Evolutionary conservation across 2,888 invertebrate genomes (phyloP).

Genomic region (Vanessa cardui): DNA sequence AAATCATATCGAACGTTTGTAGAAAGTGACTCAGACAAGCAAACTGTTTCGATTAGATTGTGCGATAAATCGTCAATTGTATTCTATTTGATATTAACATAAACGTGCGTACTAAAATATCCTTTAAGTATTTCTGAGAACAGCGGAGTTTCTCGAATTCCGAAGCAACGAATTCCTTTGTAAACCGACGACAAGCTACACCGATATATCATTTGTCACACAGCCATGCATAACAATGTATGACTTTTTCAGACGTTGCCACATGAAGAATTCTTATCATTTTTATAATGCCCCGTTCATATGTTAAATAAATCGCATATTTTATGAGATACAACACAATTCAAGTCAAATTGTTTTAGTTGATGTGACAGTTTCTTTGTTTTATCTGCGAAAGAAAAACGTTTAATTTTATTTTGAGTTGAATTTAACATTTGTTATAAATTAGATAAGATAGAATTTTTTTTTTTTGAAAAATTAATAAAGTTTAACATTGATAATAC

Average conservation of each 20-base stretch:
- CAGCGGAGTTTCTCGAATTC: slow-evolving; percentile 33
- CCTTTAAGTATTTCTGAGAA: slow-evolving; percentile 24
- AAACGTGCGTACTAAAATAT: slow-evolving; percentile 27
- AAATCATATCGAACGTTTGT: not conserved
- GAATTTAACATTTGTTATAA: no score
- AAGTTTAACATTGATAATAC: no score
- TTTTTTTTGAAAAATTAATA: no score
- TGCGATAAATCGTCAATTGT: slow-evolving; percentile 26
- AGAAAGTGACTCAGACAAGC: not conserved
- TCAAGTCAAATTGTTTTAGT: slow-evolving; percentile 1
- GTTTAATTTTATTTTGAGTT: not conserved
- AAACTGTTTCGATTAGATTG: slow-evolving; percentile 1
- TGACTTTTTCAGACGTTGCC: slow-evolving; percentile 24
- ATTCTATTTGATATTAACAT: slow-evolving; percentile 26
- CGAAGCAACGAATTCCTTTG: slow-evolving; percentile 33
- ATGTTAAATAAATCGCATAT: slow-evolving; percentile 23
- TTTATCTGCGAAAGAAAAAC: slow-evolving; percentile 12
- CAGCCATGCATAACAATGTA: slow-evolving; percentile 31
- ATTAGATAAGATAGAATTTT: no score
- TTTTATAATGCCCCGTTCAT: slow-evolving; percentile 24
- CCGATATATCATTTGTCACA: slow-evolving; percentile 35
- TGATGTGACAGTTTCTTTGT: slow-evolving; percentile 10
- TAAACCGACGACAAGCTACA: slow-evolving; percentile 29
- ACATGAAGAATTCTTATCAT: slow-evolving; percentile 29
- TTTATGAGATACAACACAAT: slow-evolving; percentile 16